phyloP scores from a whole-genome alignment of 2,113 vertebrate genomes.

The Sander lucioperca region DNA sequence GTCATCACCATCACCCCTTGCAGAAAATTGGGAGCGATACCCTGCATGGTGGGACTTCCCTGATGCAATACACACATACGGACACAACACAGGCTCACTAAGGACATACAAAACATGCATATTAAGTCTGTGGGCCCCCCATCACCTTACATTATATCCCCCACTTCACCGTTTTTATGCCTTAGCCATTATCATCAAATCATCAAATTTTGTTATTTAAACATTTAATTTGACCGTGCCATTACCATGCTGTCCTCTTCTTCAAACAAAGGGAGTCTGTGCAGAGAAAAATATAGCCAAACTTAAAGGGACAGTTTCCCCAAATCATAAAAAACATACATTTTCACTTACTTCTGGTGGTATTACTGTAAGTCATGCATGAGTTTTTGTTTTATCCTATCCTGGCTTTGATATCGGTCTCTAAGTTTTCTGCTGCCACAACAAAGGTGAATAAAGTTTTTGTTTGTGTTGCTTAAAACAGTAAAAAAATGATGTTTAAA shows the following conservation, averaged over 20 bases:
- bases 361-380: neutral
- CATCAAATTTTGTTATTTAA: neutral
- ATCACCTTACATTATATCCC: neutral
- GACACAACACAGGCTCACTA: neutral
- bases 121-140: neutral
- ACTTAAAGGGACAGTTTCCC: neutral
- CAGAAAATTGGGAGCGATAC: constrained; percentile 18
- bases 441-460: neutral
- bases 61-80: neutral
- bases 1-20: constrained; percentile 35
- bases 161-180: neutral
- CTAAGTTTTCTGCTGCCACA: neutral
- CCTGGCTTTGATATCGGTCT: neutral
- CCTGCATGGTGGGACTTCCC: constrained; percentile 5
- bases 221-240: neutral
- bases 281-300: neutral
- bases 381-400: constrained; percentile 2
- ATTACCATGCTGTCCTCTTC: neutral
- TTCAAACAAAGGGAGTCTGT: neutral
- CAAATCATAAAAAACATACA: neutral
- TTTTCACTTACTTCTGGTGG: neutral
- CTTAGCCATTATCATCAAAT: neutral
- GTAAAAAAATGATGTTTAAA: neutral
- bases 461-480: neutral
- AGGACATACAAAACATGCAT: neutral